Percentiles rank a stretch among this genome's conserved stretches.
Conservation (phyloP, 2,113 vertebrate species). For the Microtus ochrogaster region DNA sequence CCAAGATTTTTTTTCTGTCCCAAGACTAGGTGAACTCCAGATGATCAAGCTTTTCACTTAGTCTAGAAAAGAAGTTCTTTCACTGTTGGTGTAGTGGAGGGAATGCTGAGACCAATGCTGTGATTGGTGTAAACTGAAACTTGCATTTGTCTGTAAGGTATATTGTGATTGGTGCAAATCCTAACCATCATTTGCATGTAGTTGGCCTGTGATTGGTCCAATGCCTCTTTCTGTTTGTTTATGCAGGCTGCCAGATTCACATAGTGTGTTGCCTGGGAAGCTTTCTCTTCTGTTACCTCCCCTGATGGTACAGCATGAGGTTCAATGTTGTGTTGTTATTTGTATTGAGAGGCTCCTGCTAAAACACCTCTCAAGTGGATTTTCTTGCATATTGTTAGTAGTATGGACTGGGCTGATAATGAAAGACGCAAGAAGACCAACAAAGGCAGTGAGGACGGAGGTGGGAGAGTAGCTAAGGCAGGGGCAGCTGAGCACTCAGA, state of each 20-base stretch:
- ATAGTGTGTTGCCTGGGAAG: neutral
- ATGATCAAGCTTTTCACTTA: neutral
- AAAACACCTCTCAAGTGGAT: neutral
- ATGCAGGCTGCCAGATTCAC: neutral
- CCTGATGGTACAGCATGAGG: neutral
- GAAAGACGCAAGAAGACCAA: neutral
- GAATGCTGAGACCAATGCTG: neutral
- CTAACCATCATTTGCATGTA: neutral
- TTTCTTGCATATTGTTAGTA: neutral
- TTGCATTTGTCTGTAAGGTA: neutral
- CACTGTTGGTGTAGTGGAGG: neutral
- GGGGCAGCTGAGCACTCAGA: neutral
- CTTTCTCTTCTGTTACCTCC: neutral
- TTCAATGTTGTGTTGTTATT: neutral
- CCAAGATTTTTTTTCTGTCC: neutral
- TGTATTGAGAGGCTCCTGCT: neutral
- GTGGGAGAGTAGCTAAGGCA: neutral
- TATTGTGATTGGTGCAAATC: neutral
- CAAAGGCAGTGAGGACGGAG: neutral
- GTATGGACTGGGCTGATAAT: neutral
- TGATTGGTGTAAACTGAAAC: neutral
- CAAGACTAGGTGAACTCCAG: neutral
- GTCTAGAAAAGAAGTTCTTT: neutral
- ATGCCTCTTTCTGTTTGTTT: rapidly evolving
- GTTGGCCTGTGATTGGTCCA: neutral